Conservation (phyloP, 2,888 invertebrate species). For the Protonemura montana region DNA sequence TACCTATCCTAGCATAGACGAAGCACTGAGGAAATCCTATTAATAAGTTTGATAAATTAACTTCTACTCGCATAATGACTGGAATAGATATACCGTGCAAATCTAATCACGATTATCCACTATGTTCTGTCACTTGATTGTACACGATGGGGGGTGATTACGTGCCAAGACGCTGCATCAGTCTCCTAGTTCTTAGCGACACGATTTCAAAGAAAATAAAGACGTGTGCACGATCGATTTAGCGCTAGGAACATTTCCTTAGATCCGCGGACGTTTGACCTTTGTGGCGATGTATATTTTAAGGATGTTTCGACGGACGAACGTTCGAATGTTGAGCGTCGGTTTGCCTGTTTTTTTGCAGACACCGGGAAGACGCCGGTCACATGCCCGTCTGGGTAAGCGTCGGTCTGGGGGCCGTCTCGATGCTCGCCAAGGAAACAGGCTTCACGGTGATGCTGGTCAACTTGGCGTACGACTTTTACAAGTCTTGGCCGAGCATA, state of each 20-base stretch:
- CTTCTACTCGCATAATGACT: constrained; percentile 1
- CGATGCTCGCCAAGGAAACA: constrained; percentile 88
- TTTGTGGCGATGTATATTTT: neutral
- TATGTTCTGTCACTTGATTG: neutral
- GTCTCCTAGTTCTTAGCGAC: no score
- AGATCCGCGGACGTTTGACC: no score
- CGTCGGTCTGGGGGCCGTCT: constrained; percentile 74
- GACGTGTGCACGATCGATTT: no score
- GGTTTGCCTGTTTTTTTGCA: neutral
- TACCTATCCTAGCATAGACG: constrained; percentile 28
- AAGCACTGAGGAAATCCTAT: constrained; percentile 25
- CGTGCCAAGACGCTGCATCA: neutral
- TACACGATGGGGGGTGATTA: constrained; percentile 22
- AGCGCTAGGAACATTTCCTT: no score
- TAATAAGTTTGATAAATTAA: constrained; percentile 34
- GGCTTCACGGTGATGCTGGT: constrained; percentile 82
- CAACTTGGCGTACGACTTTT: constrained; percentile 80
- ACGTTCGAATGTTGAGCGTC: neutral
- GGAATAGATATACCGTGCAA: neutral
- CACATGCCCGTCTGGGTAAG: constrained; percentile 68
- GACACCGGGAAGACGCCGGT: constrained; percentile 29
- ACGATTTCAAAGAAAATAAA: no score
- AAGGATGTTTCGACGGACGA: neutral
- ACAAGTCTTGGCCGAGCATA: constrained; percentile 73
- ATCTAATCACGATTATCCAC: neutral